Evolutionary conservation across 2,113 vertebrate species (phyloP), one percentile per base, ranked within the genome.

Genomic region (Oreochromis aureus): DNA sequence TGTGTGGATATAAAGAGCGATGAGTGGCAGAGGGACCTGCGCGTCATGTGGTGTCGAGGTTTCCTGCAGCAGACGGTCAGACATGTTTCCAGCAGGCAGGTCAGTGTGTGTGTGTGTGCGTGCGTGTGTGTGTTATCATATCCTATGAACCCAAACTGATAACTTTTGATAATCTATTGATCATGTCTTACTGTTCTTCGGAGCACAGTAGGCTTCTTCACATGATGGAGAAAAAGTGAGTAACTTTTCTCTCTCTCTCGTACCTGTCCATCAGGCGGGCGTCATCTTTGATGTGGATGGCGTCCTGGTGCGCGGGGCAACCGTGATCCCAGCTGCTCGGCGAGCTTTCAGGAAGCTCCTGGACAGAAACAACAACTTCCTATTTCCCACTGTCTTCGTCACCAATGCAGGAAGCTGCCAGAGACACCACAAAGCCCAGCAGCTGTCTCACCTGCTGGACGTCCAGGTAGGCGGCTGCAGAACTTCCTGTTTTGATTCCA

Each of bases 341-440:
- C 95, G 94, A 54, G 98, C 98, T 54, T 97, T 98, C 30, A 95
- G 83, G n/a, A 98, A 98, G 91, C 96, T 98, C 7, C 90, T 98
- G 80, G 95, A 97, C 58, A 32, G 84, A 59, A 95, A 95, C 83
- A 97, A 97, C 32, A 96, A 96, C 9, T 98, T 98, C 89, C 59
- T 97, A 80, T 95, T 98, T 91, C 98, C 98, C 18, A 96, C 98
- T 0, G 97, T 98, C 1, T 98, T 98, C n/a, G 97, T 98, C 86
- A 98, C 98, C 22, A 98, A 98, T 0, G 97, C 98, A n/a, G 98
- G 98, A 86, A 97, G 97, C 78, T 98, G 97, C 91, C 96, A 97
- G 34, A 95, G 96, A 48, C 96, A 97, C 88, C 89, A 97, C 4
- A 98, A 98, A 85, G 98, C 98, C 1, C 95, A 96, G 34, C 97